phyloP scores from a whole-genome alignment of 1,140 invertebrate species.

The Laupala kohalensis region DNA sequence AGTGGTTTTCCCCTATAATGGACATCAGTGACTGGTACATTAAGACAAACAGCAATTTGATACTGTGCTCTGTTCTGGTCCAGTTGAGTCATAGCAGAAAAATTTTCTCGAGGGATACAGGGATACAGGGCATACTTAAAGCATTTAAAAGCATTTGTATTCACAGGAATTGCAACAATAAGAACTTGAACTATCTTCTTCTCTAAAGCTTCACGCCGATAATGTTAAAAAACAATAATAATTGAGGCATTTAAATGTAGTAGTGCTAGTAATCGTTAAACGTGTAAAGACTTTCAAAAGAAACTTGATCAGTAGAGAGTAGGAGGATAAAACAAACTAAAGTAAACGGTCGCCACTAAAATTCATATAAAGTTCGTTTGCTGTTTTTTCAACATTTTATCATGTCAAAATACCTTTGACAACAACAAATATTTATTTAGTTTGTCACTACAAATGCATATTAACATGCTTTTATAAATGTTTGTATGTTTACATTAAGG shows the following conservation, averaged over 20 bases:
- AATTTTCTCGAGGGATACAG: conserved; percentile 51
- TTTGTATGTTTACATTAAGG: too few relatives aligned
- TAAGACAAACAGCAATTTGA: conserved; percentile 56
- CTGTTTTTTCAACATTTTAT: conserved; percentile 10
- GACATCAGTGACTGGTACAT: conserved; percentile 51
- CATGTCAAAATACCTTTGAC: not conserved
- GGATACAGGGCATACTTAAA: conserved; percentile 75
- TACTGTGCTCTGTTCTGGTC: conserved; percentile 67
- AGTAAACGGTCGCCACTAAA: conserved; percentile 53
- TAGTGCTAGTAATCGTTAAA: too few relatives aligned
- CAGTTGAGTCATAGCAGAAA: conserved; percentile 42
- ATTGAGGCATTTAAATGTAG: too few relatives aligned
- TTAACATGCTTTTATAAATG: not conserved
- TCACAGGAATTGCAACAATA: conserved; percentile 98
- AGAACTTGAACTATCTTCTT: conserved; percentile 92
- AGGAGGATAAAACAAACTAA: conserved; percentile 46
- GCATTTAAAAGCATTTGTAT: conserved; percentile 52
- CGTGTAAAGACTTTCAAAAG: too few relatives aligned
- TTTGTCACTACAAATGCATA: not conserved
- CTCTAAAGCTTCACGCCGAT: conserved; percentile 75
- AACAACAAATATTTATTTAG: not conserved
- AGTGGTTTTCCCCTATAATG: conserved; percentile 59
- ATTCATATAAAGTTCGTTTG: conserved; percentile 63
- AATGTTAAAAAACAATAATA: conserved; percentile 1
- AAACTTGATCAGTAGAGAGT: conserved; percentile 53